Percentiles rank a stretch among this genome's conserved stretches.
Conservation (phyloP, 37 sponge, comb jelly and placozoan genomes). For the Hormiphora californensis region DNA sequence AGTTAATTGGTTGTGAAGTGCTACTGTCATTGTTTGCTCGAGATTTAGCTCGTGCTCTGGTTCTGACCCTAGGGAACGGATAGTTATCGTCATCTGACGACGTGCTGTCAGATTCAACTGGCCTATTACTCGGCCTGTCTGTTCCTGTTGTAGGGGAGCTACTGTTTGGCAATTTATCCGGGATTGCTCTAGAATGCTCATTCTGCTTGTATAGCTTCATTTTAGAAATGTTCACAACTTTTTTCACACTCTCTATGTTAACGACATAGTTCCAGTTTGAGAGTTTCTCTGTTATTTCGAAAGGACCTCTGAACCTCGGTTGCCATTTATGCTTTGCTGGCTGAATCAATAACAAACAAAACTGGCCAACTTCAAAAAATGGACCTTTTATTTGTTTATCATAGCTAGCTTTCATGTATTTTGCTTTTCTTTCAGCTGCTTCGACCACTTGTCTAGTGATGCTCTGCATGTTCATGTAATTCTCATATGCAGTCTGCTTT, state of each 20-base stretch:
- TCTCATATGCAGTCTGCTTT: background rate
- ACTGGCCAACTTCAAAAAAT: slow-evolving; percentile 1
- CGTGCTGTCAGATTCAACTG: no score
- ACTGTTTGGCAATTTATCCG: no score
- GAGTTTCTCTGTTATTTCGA: background rate
- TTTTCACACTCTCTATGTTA: background rate
- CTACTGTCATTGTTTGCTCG: no score
- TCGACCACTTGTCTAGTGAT: background rate
- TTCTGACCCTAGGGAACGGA: no score
- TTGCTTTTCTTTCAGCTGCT: background rate
- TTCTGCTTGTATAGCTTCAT: slow-evolving; percentile 19
- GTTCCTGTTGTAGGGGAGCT: no score
- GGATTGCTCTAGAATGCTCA: no score
- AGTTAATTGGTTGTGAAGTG: no score
- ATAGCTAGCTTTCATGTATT: background rate
- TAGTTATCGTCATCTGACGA: no score
- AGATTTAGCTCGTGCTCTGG: no score
- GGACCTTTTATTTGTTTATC: slow-evolving; percentile 17
- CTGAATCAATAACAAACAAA: background rate
- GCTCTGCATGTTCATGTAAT: background rate
- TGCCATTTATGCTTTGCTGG: slow-evolving; percentile 2
- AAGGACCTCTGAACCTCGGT: background rate
- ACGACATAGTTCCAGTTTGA: background rate
- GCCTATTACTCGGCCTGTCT: no score
- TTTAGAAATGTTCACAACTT: slow-evolving; percentile 25